phyloP scores from a whole-genome alignment of 2,888 invertebrate genomes.

The Gasteruption jaculator region DNA sequence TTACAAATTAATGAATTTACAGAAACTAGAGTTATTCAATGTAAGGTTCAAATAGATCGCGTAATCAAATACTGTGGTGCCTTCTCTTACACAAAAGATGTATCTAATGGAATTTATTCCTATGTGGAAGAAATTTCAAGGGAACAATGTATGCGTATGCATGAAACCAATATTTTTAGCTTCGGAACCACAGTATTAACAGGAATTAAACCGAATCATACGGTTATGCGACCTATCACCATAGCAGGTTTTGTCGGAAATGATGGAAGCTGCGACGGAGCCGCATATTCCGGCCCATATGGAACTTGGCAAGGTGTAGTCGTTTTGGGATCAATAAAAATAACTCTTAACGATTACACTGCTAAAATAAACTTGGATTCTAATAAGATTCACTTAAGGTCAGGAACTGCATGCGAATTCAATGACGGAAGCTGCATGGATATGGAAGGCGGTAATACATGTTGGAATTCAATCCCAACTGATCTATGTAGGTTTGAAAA shows the following conservation, averaged over 20 bases:
- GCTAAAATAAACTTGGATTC: conserved; percentile 9
- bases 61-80: too few relatives aligned
- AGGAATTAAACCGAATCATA: too few relatives aligned
- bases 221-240: conserved; percentile 9
- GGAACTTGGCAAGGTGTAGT: conserved; percentile 20
- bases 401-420: conserved; percentile 11
- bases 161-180: too few relatives aligned
- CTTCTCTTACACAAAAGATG: too few relatives aligned
- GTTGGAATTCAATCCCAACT: conserved; percentile 10
- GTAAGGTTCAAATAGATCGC: too few relatives aligned
- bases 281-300: conserved; percentile 22
- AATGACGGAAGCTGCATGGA: conserved; percentile 12
- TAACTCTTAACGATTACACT: not conserved
- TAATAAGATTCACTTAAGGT: conserved; percentile 11
- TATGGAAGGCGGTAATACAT: conserved; percentile 18
- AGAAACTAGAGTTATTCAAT: too few relatives aligned
- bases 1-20: too few relatives aligned
- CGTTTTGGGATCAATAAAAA: conserved; percentile 13
- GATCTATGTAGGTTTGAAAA: conserved; percentile 13
- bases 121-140: too few relatives aligned
- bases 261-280: conserved; percentile 20
- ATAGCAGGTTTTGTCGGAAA: conserved; percentile 8
- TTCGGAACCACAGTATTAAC: too few relatives aligned
- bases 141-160: too few relatives aligned
- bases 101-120: too few relatives aligned